Percentiles rank a stretch among this genome's conserved stretches.
phyloP scores from a whole-genome alignment of 2,113 vertebrate species.

The Apodemus speciosus region DNA sequence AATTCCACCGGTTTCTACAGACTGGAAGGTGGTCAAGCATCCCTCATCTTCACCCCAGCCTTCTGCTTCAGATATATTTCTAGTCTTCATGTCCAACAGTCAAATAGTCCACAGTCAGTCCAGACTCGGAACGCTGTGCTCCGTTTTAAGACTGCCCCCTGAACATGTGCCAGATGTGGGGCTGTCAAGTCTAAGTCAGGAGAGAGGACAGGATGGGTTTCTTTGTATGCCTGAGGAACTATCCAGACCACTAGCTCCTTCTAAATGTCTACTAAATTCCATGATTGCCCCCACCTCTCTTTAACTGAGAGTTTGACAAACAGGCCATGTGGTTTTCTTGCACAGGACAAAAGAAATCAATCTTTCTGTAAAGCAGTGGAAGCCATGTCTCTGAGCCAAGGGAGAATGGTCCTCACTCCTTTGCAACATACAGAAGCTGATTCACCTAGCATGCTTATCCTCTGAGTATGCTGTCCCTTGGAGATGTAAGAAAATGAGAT shows the following conservation, averaged over 20 bases:
- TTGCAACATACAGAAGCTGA: rapidly evolving
- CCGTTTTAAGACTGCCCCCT: neutral
- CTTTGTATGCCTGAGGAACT: neutral
- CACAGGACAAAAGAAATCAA: neutral
- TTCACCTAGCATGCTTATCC: too few species aligned
- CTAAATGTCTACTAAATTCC: neutral
- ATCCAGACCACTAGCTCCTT: neutral
- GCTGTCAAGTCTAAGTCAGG: neutral
- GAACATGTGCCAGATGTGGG: too few species aligned
- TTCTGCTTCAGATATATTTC: neutral
- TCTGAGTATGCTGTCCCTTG: too few species aligned
- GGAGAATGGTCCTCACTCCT: neutral
- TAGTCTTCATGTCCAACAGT: neutral
- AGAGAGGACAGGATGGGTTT: neutral
- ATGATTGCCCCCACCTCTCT: neutral
- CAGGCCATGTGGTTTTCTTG: neutral
- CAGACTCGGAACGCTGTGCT: neutral
- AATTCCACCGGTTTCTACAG: neutral
- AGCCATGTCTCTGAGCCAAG: rapidly evolving
- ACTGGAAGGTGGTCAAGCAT: neutral
- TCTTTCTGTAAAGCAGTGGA: neutral
- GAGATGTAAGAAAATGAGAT: neutral
- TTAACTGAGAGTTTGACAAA: neutral
- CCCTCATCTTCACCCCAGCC: neutral
- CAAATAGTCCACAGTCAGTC: neutral